Evolutionary conservation across 1,140 invertebrate species (phyloP), one percentile per base, ranked within the genome.

Genomic region (Galendromus occidentalis): DNA sequence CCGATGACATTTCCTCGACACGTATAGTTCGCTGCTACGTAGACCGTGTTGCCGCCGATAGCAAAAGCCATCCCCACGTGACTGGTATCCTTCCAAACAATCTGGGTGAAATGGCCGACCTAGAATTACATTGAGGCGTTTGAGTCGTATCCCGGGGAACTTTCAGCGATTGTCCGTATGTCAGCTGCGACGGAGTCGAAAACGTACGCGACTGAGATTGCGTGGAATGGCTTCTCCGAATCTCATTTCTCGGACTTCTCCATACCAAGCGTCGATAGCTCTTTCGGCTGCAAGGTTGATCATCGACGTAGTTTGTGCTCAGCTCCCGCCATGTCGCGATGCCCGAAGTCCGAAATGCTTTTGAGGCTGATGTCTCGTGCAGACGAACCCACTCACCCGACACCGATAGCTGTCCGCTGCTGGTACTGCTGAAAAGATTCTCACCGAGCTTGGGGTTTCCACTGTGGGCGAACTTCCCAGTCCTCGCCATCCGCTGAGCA

Each of bases 31-130:
- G 85, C 86, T 0, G 89, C 87, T 0, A 89, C 85, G 42, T 75
- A 72, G 44, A 71, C 71, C 44, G 72, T 74, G 9, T 83, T 83
- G 7, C 83, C 76, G 25, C 82, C 84, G 51, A 83, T 80, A 0
- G 87, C 86, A 73, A 86, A 86, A 17, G 87, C 88, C 2, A 91
- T 82, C 0, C 90, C 90, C 71, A 91, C 83, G 71, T 84, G 80
- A 47, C 81, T 80, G 7, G 84, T 86, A 6, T 77, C 81, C 30
- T 83, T 82, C 90, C 90, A 94, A n/a, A 93, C 85, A 72, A 94
- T 79, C 77, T 93, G 89, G 0, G 88, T 90, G 75, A 92, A 93
- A 73, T 92, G 86, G 70, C 87, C 87, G 1, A 25, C 22, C 51
- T 59, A 33, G 14, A 17, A 28, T 47, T 22, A 5, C 18, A 7